These are phyloP conservation scores for Pantherophis guttatus DNA, from an alignment of 2,113 vertebrate species.

Conservation along the genomic window DNA sequence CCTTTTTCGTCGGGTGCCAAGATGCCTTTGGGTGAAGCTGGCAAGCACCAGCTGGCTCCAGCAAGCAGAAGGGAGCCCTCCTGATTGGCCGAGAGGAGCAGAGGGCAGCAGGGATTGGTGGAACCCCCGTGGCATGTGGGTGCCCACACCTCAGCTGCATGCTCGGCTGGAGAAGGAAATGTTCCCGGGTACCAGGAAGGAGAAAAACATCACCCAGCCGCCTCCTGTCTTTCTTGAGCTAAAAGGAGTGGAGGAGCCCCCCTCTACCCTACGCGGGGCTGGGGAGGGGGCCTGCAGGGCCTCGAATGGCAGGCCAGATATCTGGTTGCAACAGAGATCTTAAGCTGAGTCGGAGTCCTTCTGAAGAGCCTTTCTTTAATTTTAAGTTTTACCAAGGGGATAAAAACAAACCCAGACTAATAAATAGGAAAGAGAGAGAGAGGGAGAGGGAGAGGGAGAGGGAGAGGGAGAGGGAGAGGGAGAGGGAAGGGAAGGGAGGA, in stretches of 20 bases:
- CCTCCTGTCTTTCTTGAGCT: neutral
- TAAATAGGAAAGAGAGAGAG: no score
- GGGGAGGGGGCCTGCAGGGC: neutral
- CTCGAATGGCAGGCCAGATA: neutral
- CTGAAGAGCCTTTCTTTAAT: neutral
- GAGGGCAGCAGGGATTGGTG: neutral
- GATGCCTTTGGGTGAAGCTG: no score
- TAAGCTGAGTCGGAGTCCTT: no score
- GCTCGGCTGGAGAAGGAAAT: neutral
- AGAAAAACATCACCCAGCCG: neutral
- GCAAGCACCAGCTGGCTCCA: neutral
- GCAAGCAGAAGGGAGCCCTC: neutral
- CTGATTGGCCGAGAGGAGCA: neutral
- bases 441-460: no score
- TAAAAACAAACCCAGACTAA: no score
- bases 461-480: fast-evolving
- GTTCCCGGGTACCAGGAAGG: neutral
- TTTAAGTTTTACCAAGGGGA: no score
- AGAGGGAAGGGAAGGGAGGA: no score
- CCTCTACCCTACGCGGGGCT: fast-evolving
- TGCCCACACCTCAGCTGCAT: neutral
- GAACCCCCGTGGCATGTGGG: neutral
- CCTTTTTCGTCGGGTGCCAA: neutral
- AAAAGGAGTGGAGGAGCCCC: neutral
- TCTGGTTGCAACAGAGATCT: neutral